Conservation (phyloP, 2,797 vertebrate species). For the Microctenopoma lineatum region DNA sequence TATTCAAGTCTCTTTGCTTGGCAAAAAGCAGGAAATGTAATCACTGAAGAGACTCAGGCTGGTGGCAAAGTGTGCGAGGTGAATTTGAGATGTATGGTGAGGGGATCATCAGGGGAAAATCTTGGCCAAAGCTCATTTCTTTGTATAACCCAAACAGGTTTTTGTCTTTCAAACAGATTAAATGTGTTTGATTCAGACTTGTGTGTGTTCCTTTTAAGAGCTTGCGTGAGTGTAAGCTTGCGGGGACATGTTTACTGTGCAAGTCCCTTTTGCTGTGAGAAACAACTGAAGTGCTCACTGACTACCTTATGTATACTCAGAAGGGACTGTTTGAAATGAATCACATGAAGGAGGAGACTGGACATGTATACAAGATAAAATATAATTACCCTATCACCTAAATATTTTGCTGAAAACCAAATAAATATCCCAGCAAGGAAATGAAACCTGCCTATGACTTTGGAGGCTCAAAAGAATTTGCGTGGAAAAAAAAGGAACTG, state of each 20-base stretch:
- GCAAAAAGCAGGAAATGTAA: slow-evolving; percentile 66
- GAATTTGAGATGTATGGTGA: slow-evolving; percentile 48
- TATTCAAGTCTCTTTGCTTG: slow-evolving; percentile 55
- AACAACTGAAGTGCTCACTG: slow-evolving; percentile 72
- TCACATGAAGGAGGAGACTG: slow-evolving; percentile 77
- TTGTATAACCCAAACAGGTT: slow-evolving; percentile 58
- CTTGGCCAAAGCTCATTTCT: slow-evolving; percentile 42
- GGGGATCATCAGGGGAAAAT: slow-evolving; percentile 35
- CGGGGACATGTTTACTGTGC: slow-evolving; percentile 72
- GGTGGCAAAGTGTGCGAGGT: slow-evolving; percentile 54
- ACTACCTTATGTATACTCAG: slow-evolving; percentile 81
- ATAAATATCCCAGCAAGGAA: slow-evolving; percentile 79
- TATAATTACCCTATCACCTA: slow-evolving; percentile 81
- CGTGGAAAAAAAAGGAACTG: slow-evolving; percentile 39
- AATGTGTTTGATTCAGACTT: slow-evolving; percentile 60
- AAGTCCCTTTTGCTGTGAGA: slow-evolving; percentile 68
- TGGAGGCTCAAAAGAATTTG: slow-evolving; percentile 59
- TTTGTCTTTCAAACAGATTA: slow-evolving; percentile 59
- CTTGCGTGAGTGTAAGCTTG: slow-evolving; percentile 67
- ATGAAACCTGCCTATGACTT: slow-evolving; percentile 68
- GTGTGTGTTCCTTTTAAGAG: slow-evolving; percentile 69
- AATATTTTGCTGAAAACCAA: slow-evolving; percentile 82
- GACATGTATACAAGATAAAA: slow-evolving; percentile 82
- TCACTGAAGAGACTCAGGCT: slow-evolving; percentile 44
- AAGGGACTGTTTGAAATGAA: slow-evolving; percentile 80